Conservation (phyloP, 2,888 invertebrate genomes). For the Trachelus troglodyta region DNA sequence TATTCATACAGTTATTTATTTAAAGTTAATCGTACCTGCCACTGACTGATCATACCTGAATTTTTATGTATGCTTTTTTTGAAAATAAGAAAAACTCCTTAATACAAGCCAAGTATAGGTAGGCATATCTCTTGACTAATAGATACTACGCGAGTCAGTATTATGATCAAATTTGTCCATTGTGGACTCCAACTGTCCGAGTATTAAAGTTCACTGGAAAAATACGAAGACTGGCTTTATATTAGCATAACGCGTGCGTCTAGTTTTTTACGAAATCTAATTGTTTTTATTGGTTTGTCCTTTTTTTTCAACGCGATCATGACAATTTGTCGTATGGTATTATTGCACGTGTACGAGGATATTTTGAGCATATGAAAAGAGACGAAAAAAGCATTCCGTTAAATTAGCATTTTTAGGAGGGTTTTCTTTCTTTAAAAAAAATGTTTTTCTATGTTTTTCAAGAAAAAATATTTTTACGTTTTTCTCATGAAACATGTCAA, state of each 20-base stretch:
- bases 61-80: neutral
- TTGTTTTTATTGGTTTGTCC: neutral
- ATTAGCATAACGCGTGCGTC: neutral
- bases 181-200: neutral
- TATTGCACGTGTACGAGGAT: neutral
- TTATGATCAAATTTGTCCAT: neutral
- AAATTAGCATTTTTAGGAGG: conserved; percentile 28
- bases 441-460: neutral
- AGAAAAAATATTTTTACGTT: neutral
- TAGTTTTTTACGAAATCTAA: neutral
- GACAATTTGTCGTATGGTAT: neutral
- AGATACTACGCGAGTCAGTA: neutral
- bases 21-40: neutral
- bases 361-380: neutral
- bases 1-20: neutral
- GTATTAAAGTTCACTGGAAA: neutral
- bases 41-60: neutral
- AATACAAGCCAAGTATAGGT: neutral
- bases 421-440: neutral
- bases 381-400: conserved; percentile 46
- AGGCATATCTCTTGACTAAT: neutral
- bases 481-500: neutral
- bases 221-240: neutral
- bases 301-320: neutral
- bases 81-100: neutral